Conservation (phyloP, 2,888 invertebrate genomes). For the Archaeoteleia sp. region DNA sequence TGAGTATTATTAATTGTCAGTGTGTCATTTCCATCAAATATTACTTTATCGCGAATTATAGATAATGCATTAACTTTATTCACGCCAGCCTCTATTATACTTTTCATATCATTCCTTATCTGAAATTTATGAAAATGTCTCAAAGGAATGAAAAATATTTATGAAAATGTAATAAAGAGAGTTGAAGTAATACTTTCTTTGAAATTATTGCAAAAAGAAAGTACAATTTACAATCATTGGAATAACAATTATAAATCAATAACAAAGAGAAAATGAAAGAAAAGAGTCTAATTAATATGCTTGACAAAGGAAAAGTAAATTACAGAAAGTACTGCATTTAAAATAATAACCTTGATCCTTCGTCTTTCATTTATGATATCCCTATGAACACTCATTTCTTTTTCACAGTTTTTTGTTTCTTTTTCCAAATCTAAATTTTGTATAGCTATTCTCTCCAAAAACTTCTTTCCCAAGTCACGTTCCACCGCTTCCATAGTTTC, state of each 20-base stretch:
- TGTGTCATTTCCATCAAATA: slow-evolving; percentile 56
- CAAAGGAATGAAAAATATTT: too few species aligned
- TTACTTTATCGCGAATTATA: slow-evolving; percentile 60
- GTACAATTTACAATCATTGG: slow-evolving; percentile 3
- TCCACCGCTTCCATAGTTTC: slow-evolving; percentile 49
- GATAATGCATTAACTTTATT: slow-evolving; percentile 57
- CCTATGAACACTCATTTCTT: too few species aligned
- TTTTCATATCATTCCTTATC: slow-evolving; percentile 61
- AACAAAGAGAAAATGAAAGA: neutral
- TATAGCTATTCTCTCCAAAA: slow-evolving; percentile 33
- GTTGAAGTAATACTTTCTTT: too few species aligned
- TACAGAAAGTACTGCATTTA: slow-evolving; percentile 4
- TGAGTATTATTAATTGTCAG: slow-evolving; percentile 56
- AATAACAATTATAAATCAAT: neutral
- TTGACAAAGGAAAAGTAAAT: too few species aligned
- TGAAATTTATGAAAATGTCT: slow-evolving; percentile 33
- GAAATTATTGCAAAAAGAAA: too few species aligned
- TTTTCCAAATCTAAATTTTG: slow-evolving; percentile 35
- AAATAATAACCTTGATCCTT: slow-evolving; percentile 42
- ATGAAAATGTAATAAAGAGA: too few species aligned
- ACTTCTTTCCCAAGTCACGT: slow-evolving; percentile 50
- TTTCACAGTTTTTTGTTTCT: slow-evolving; percentile 24
- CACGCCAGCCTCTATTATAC: slow-evolving; percentile 59
- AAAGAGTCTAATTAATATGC: too few species aligned
- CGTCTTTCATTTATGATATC: slow-evolving; percentile 38